Percentiles rank a stretch among this genome's conserved stretches.
These are phyloP conservation scores for Drosophila tanythrix DNA, from an alignment of 2,888 invertebrate species.

Conservation along the genomic window DNA sequence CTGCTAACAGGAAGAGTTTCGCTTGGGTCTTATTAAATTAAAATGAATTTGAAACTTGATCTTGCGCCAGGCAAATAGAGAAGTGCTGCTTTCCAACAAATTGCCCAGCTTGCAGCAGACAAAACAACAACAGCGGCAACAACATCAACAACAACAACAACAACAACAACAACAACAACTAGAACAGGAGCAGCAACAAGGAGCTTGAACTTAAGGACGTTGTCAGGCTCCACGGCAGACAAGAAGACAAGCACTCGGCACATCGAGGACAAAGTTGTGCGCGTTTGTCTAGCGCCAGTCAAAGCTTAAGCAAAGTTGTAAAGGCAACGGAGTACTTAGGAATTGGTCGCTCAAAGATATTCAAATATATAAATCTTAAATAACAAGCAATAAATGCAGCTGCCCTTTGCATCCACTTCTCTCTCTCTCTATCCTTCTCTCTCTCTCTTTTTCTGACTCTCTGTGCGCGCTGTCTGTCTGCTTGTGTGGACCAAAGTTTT, in stretches of 20 bases:
- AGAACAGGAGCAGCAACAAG: conserved; percentile 6
- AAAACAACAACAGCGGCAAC: conserved; percentile 38
- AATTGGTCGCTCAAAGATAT: conserved; percentile 76
- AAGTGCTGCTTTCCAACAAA: conserved; percentile 39
- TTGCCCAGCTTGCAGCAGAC: conserved; percentile 43
- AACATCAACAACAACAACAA: not conserved
- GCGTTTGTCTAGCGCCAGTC: conserved; percentile 73
- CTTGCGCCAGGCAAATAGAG: conserved; percentile 39
- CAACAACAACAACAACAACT: conserved; percentile 5
- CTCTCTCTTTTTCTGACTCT: not conserved
- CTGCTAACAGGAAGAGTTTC: conserved; percentile 12
- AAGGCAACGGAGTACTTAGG: conserved; percentile 65
- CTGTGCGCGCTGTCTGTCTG: not conserved
- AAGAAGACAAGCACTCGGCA: conserved; percentile 6
- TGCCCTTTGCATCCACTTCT: conserved; percentile 17
- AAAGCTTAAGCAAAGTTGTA: conserved; percentile 72
- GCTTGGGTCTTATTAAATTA: conserved; percentile 68
- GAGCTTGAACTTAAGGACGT: conserved; percentile 9
- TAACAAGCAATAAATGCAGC: conserved; percentile 77
- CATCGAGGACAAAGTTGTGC: conserved; percentile 69
- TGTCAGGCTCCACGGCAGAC: conserved; percentile 13
- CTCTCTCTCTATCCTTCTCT: not conserved
- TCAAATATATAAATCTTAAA: conserved; percentile 78
- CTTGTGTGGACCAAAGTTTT: conserved; percentile 56
- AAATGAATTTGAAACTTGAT: conserved; percentile 78